Base-by-base conservation (phyloP, 2,113 vertebrate species). In the Litocranius walleri region DNA sequence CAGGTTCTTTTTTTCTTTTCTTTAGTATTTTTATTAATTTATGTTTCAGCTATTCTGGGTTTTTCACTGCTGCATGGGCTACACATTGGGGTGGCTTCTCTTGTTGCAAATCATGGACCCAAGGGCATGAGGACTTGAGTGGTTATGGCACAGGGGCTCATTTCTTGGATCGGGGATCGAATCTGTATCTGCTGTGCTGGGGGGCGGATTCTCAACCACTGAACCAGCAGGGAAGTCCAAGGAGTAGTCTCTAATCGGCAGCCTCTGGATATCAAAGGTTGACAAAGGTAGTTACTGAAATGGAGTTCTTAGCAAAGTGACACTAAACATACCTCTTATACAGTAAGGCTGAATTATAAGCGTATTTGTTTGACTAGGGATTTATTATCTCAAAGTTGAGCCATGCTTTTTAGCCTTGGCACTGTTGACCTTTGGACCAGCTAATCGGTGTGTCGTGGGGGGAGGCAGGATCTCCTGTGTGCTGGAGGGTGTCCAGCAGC, bases 381-480 rank as follows among this genome's bases (percentile, higher is more conserved):
- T 56, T 2, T 48, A 14, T 59, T n/a, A 30, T 23, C 52, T 89
- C 80, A 64, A 48, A 78, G 14, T 25, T 43, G 10, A 91, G 23
- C 40, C 6, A 25, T 3, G 1, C 78, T 85, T 88, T 36, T 85
- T 25, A 74, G 30, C 15, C 59, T 59, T 82, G 45, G 43, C 17
- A 16, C 11, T 21, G 12, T 3, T n/a, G 45, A 7, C 12, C 3
- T 56, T 91, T 54, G 21, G 23, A n/a, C 64, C 45, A 33, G 29
- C 9, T 52, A 3, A 17, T 14, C 3, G 14, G 48, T 64, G 61
- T 54, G 8, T 62, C 23, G 23, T 7, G 3, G 2, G 2, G 14
- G 12, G 33, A 3, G 7, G 23, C 6, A 27, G 1, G 16, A 23
- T 71, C 4, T 21, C 3, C 10, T 80, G 5, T 23, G 6, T 2